Conservation (phyloP, 2,113 vertebrate species). For the Miniopterus natalensis region DNA sequence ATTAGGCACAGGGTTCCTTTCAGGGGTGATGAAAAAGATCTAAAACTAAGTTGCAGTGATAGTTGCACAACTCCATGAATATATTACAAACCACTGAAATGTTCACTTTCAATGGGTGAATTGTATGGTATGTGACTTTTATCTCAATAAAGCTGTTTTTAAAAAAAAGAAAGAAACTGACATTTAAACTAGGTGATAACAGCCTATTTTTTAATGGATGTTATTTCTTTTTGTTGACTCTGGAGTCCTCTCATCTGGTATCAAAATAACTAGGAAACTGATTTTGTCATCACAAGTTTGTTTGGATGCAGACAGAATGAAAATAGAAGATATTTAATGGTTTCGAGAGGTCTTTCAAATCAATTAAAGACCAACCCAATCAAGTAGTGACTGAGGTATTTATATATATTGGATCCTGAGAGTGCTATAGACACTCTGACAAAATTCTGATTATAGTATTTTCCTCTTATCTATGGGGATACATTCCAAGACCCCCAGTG, state of each 20-base stretch:
- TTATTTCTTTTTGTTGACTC: background rate
- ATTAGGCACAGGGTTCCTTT: background rate
- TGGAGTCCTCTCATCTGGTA: background rate
- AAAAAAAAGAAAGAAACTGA: background rate
- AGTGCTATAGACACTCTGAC: background rate
- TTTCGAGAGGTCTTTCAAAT: background rate
- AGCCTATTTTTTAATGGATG: background rate
- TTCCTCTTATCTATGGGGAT: background rate
- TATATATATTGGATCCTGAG: background rate
- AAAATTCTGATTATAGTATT: background rate
- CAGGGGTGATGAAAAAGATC: background rate
- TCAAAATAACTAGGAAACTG: background rate
- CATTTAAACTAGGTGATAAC: background rate
- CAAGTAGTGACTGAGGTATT: background rate
- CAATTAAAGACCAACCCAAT: background rate
- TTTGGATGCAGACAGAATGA: background rate
- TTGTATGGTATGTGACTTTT: background rate
- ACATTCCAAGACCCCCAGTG: background rate
- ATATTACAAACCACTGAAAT: slow-evolving; percentile 13
- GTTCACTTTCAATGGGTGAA: background rate
- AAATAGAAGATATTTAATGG: slow-evolving; percentile 6
- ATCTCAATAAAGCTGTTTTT: background rate
- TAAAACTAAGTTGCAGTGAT: background rate
- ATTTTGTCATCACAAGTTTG: background rate
- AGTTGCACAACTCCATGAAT: background rate